phyloP scores from a whole-genome alignment of 2,797 vertebrate genomes.

The Xiphorhynchus erythropygius region DNA sequence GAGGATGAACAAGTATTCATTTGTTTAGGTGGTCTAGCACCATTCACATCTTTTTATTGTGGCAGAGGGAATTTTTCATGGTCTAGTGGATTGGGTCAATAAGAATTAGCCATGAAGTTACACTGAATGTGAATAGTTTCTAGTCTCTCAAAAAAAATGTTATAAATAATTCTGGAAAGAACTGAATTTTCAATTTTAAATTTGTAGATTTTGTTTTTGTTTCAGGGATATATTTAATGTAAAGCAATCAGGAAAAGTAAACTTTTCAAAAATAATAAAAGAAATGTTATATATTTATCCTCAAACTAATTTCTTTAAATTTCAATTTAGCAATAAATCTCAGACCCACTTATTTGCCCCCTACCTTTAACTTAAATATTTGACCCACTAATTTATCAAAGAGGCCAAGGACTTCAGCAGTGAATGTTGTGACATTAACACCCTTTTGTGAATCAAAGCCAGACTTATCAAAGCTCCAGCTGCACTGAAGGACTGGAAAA shows the following conservation, averaged over 20 bases:
- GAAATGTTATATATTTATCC: neutral
- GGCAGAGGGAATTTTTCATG: neutral
- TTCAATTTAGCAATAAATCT: neutral
- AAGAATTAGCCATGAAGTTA: neutral
- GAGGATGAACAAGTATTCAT: neutral
- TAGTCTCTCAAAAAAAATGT: neutral
- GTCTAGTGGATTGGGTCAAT: neutral
- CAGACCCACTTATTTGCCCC: neutral
- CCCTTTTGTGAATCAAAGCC: neutral
- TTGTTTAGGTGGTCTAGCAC: neutral
- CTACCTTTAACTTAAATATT: neutral
- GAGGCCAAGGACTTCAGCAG: neutral
- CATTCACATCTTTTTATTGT: neutral
- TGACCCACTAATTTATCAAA: constrained; percentile 3
- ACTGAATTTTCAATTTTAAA: neutral
- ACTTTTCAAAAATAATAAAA: neutral
- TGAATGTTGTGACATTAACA: neutral
- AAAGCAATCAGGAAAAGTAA: neutral
- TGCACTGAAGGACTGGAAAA: constrained; percentile 23
- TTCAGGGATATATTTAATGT: neutral
- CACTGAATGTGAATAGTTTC: neutral
- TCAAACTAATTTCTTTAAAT: neutral
- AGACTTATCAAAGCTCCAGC: constrained; percentile 8
- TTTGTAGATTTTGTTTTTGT: neutral
- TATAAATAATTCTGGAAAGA: neutral